phyloP scores from a whole-genome alignment of 1,140 invertebrate genomes.

The Hyles vespertilio region DNA sequence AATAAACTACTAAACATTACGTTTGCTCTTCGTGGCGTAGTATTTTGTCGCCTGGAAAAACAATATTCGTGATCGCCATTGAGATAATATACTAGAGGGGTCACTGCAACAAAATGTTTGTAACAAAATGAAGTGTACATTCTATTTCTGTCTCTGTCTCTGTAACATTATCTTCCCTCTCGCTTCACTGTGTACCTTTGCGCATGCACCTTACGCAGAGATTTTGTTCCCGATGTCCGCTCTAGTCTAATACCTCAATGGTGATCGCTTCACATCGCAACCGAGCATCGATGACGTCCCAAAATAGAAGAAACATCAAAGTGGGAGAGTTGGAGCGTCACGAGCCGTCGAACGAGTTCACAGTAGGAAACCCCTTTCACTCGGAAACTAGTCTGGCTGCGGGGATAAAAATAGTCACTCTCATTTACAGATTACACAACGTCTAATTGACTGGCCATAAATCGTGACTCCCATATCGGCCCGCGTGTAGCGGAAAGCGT shows the following conservation, averaged over 20 bases:
- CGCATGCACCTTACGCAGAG: too few relatives aligned
- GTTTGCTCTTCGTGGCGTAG: neutral
- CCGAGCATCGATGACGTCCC: conserved; percentile 12
- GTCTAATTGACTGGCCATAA: conserved; percentile 50
- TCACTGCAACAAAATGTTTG: too few relatives aligned
- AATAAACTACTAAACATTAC: neutral
- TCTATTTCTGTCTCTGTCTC: too few relatives aligned
- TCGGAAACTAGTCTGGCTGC: conserved; percentile 36
- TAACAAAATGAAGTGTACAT: too few relatives aligned
- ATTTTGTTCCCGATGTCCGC: too few relatives aligned
- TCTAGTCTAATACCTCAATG: too few relatives aligned
- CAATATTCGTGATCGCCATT: neutral
- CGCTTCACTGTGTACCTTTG: too few relatives aligned
- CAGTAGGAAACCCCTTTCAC: conserved; percentile 59
- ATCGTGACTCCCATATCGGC: conserved; percentile 32
- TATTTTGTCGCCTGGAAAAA: neutral
- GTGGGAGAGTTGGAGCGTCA: conserved; percentile 40
- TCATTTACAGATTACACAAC: conserved; percentile 52
- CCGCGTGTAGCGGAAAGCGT: conserved; percentile 51
- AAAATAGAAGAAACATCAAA: conserved; percentile 32
- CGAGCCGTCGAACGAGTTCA: conserved; percentile 44
- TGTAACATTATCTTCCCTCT: too few relatives aligned
- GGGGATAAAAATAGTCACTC: conserved; percentile 50
- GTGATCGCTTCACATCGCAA: neutral
- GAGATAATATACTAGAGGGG: too few relatives aligned